These are phyloP conservation scores for Mactromeris polynyma DNA, from an alignment of 2,888 invertebrate genomes.

Conservation along the genomic window DNA sequence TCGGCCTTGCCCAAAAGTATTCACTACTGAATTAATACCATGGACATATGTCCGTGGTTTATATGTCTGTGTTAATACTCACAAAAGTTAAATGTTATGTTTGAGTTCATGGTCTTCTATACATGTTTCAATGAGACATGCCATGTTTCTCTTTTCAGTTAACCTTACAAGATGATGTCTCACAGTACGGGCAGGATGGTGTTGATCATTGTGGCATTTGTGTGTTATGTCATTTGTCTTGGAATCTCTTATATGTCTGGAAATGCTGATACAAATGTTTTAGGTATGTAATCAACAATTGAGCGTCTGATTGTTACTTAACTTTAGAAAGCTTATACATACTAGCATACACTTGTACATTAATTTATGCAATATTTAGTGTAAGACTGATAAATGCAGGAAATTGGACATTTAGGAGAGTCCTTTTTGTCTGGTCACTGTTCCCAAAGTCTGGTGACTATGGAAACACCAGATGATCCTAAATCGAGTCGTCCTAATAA, in stretches of 20 bases:
- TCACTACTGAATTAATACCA: too few relatives aligned
- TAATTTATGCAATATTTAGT: neutral
- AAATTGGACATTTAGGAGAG: neutral
- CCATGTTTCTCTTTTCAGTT: too few relatives aligned
- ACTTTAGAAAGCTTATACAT: too few relatives aligned
- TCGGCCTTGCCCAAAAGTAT: too few relatives aligned
- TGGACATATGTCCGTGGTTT: too few relatives aligned
- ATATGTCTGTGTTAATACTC: too few relatives aligned
- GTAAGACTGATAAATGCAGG: neutral
- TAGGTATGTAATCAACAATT: conserved; percentile 9
- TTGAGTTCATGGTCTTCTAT: too few relatives aligned
- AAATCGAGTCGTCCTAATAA: too few relatives aligned
- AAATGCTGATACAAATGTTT: neutral
- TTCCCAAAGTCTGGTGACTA: neutral
- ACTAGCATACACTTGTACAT: neutral
- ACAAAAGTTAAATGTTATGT: too few relatives aligned
- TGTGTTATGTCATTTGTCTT: conserved; percentile 18
- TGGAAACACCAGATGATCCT: too few relatives aligned
- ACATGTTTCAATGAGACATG: too few relatives aligned
- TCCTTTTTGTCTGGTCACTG: neutral
- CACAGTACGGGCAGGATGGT: conserved; percentile 35
- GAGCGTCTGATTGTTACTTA: neutral
- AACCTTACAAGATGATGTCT: neutral
- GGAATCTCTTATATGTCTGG: conserved; percentile 27
- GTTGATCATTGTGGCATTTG: conserved; percentile 24